Percentiles rank a stretch among this genome's conserved stretches.
phyloP scores from a whole-genome alignment of 64 coral and sea anemone species.

The Acropora tenuis region DNA sequence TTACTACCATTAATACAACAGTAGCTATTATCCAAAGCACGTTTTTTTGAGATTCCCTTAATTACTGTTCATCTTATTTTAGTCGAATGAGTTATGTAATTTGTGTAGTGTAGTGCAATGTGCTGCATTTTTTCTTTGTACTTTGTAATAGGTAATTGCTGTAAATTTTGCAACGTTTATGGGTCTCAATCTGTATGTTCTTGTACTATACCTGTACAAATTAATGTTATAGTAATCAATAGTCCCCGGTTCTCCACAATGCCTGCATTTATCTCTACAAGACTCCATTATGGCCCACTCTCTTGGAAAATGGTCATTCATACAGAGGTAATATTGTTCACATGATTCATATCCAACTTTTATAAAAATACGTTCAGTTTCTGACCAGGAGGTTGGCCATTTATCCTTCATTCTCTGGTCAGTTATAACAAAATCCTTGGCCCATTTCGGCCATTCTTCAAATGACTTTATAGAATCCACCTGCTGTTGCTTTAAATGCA shows the following conservation, averaged over 20 bases:
- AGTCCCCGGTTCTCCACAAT: slow-evolving; percentile 10
- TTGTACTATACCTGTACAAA: too few species aligned
- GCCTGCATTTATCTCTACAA: neutral
- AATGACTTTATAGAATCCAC: slow-evolving; percentile 59
- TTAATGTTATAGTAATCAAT: slow-evolving; percentile 31
- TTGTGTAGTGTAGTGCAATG: too few species aligned
- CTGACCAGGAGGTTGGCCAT: slow-evolving; percentile 63
- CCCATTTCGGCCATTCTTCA: slow-evolving; percentile 62
- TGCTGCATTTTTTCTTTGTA: too few species aligned
- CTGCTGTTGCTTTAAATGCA: slow-evolving; percentile 57
- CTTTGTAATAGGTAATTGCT: too few species aligned
- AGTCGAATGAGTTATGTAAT: too few species aligned
- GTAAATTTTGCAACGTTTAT: too few species aligned
- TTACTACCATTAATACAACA: too few species aligned
- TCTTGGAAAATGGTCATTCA: neutral
- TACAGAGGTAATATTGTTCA: slow-evolving; percentile 25
- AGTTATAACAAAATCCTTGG: slow-evolving; percentile 62
- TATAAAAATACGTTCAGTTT: neutral
- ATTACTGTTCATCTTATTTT: too few species aligned
- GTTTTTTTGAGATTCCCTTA: too few species aligned
- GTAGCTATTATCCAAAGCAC: too few species aligned
- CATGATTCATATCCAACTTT: slow-evolving; percentile 29
- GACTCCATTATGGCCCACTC: neutral
- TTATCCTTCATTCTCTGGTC: slow-evolving; percentile 44
- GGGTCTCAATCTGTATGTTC: too few species aligned